phyloP scores from a whole-genome alignment of 2,888 invertebrate genomes.

The Catocala sponsa region DNA sequence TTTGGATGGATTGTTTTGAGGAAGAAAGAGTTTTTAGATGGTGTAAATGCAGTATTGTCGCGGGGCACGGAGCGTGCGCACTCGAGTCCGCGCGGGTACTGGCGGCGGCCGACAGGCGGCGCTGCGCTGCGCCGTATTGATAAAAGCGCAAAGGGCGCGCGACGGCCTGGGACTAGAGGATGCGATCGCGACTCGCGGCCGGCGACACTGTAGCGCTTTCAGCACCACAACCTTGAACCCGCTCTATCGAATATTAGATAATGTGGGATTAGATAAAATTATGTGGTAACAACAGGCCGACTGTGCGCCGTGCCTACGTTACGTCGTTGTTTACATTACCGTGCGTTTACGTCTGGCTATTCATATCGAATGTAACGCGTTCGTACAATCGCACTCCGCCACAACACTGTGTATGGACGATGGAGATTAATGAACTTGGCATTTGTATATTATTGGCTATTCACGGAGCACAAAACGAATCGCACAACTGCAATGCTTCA shows the following conservation, averaged over 20 bases:
- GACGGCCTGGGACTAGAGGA: constrained; percentile 55
- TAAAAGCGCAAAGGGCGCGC: constrained; percentile 81
- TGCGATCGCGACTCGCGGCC: constrained; percentile 49
- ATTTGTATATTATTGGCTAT: constrained; percentile 47
- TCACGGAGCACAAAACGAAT: constrained; percentile 37
- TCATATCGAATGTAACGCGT: constrained; percentile 31
- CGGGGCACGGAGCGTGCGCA: constrained; percentile 82
- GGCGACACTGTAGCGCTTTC: constrained; percentile 60
- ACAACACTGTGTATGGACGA: constrained; percentile 28
- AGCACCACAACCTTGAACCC: constrained; percentile 82
- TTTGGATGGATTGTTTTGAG: constrained; percentile 74
- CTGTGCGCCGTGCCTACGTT: constrained; percentile 40
- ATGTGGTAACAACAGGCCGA: constrained; percentile 56
- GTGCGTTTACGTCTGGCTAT: constrained; percentile 44
- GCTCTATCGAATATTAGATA: constrained; percentile 78
- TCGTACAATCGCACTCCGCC: constrained; percentile 24
- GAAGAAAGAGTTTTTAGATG: constrained; percentile 63
- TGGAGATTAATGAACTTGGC: constrained; percentile 49
- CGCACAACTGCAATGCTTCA: constrained; percentile 20
- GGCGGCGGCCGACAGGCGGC: constrained; percentile 76
- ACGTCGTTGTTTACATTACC: constrained; percentile 49
- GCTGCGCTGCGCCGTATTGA: constrained; percentile 75
- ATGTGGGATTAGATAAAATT: constrained; percentile 69
- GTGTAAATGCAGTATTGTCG: constrained; percentile 75
- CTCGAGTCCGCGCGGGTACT: constrained; percentile 71